A percentile compares a stretch with the other conserved stretches of the same genome.
Conservation (phyloP, 2,797 vertebrate genomes). For the Podarcis siculus region DNA sequence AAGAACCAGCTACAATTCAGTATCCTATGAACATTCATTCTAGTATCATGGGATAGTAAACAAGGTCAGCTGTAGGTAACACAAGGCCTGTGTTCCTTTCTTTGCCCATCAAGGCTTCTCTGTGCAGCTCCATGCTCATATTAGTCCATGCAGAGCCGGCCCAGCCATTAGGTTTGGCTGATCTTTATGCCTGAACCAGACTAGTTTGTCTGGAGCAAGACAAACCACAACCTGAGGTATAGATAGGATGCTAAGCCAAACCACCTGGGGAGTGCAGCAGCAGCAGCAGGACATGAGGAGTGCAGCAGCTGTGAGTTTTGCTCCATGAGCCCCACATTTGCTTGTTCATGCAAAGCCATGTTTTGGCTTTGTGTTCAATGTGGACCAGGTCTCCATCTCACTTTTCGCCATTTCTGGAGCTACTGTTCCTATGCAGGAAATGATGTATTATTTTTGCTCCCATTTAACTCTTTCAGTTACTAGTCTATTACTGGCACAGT, state of each 20-base stretch:
- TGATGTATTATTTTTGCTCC: not conserved
- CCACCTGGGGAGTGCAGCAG: no score
- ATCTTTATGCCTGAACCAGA: no score
- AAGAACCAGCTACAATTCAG: not conserved
- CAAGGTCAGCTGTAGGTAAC: not conserved
- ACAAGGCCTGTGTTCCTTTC: not conserved
- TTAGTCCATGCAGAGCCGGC: not conserved
- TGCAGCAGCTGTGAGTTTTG: no score
- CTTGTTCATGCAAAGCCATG: no score
- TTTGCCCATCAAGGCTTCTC: not conserved
- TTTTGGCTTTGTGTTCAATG: no score
- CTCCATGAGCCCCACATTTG: no score
- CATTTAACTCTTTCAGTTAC: not conserved
- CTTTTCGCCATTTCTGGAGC: not conserved
- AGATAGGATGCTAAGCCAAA: no score
- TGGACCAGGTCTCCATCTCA: not conserved
- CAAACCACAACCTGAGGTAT: no score
- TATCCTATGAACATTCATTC: not conserved
- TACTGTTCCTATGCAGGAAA: not conserved
- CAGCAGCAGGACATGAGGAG: no score
- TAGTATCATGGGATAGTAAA: not conserved
- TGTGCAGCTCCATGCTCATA: not conserved
- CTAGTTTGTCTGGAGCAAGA: no score
- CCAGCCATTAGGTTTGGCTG: no score
- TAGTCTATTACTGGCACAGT: not conserved